Percentiles rank a stretch among this genome's conserved stretches.
Evolutionary conservation across 2,888 invertebrate species (phyloP).

Genomic region (Rutpela maculata): DNA sequence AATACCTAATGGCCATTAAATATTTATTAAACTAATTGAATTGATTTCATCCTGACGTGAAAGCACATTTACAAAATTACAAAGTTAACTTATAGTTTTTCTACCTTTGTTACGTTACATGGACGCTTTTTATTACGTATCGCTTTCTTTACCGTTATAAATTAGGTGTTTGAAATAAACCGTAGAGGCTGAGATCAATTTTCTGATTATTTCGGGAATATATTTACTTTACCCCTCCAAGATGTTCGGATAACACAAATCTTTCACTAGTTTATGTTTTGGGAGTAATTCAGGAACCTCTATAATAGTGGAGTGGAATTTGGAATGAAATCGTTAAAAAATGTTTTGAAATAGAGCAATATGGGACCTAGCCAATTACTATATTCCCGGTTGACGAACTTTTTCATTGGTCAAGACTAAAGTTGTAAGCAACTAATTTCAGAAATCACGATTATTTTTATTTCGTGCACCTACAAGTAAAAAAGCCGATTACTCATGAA

Average conservation of each 20-base stretch:
- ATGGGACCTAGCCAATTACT: no score
- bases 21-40: constrained; percentile 66
- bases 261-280: background rate
- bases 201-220: background rate
- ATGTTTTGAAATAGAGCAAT: no score
- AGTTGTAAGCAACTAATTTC: no score
- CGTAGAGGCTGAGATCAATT: background rate
- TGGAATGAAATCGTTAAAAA: no score
- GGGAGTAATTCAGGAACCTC: no score
- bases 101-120: background rate
- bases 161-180: constrained; percentile 25
- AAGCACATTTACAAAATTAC: constrained; percentile 36
- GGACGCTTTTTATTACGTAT: background rate
- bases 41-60: constrained; percentile 51
- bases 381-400: no score
- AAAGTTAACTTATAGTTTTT: constrained; percentile 11
- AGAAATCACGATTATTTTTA: no score
- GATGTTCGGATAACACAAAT: background rate
- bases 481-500: no score
- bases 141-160: background rate
- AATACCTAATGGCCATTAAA: constrained; percentile 64
- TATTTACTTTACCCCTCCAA: background rate
- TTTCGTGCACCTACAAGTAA: no score
- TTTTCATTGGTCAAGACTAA: no score
- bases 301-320: no score